Conservation (phyloP, 2,113 vertebrate genomes). For the Urocolius indicus region DNA sequence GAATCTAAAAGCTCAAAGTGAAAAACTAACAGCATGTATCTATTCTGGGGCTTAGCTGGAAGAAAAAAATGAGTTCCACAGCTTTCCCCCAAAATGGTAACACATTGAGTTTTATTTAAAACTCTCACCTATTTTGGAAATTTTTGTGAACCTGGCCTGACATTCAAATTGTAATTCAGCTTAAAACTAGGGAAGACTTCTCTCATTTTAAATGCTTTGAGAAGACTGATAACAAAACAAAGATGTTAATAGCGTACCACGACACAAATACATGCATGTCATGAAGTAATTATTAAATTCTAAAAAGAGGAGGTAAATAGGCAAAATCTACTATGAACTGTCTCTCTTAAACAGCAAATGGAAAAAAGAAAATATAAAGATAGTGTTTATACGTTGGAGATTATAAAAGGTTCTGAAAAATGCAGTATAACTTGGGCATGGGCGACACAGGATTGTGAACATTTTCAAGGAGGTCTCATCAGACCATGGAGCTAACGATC, state of each 20-base stretch:
- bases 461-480: constrained; percentile 33
- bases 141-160: constrained; percentile 53
- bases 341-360: neutral
- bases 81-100: constrained; percentile 60
- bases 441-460: neutral
- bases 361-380: neutral
- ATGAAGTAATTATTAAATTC: neutral
- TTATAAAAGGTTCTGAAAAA: constrained; percentile 21
- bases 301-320: neutral
- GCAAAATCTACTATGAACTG: neutral
- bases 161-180: constrained; percentile 14
- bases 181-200: neutral
- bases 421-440: constrained; percentile 12
- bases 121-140: constrained; percentile 54
- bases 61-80: constrained; percentile 43
- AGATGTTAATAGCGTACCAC: neutral
- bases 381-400: neutral
- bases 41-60: constrained; percentile 55
- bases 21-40: constrained; percentile 58
- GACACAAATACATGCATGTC: neutral
- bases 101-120: constrained; percentile 57
- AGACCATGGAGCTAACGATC: constrained; percentile 28
- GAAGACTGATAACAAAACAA: neutral
- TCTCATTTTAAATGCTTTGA: neutral
- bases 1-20: constrained; percentile 37